Evolutionary conservation across 2,113 vertebrate genomes (phyloP).

Genomic region (Limnothrissa miodon): DNA sequence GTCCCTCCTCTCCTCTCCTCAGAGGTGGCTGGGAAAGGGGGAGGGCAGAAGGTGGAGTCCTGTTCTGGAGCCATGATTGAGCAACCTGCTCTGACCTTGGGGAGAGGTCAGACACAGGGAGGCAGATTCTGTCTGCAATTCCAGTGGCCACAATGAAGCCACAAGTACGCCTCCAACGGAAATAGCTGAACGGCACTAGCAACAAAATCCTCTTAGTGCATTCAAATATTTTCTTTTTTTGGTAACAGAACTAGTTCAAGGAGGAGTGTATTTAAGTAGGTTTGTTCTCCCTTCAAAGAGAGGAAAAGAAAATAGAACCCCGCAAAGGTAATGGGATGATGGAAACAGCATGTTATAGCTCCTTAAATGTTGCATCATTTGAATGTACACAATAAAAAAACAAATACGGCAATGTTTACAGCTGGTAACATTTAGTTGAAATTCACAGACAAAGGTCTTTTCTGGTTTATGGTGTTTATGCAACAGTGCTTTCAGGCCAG

Average conservation of each 20-base stretch:
- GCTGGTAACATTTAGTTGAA: background rate
- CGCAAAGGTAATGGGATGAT: background rate
- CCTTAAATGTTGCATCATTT: conserved; percentile 26
- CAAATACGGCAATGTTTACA: background rate
- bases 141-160: background rate
- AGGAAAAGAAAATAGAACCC: background rate
- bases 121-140: conserved; percentile 16
- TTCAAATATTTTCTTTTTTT: background rate
- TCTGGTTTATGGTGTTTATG: background rate
- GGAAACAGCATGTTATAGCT: background rate
- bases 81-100: conserved; percentile 36
- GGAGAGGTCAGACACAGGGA: conserved; percentile 24
- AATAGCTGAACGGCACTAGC: background rate
- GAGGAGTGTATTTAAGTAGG: background rate
- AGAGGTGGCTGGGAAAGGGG: background rate
- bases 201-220: background rate
- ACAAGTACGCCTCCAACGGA: background rate
- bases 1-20: background rate
- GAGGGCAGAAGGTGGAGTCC: background rate
- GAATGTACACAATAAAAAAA: background rate
- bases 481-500: background rate
- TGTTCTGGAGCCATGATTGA: conserved; percentile 26
- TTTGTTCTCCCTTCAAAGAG: background rate
- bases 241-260: background rate
- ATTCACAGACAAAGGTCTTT: background rate